Percentiles rank a stretch among this genome's conserved stretches.
Conservation (phyloP, 1,140 invertebrate species). For the Aphelinus certus region DNA sequence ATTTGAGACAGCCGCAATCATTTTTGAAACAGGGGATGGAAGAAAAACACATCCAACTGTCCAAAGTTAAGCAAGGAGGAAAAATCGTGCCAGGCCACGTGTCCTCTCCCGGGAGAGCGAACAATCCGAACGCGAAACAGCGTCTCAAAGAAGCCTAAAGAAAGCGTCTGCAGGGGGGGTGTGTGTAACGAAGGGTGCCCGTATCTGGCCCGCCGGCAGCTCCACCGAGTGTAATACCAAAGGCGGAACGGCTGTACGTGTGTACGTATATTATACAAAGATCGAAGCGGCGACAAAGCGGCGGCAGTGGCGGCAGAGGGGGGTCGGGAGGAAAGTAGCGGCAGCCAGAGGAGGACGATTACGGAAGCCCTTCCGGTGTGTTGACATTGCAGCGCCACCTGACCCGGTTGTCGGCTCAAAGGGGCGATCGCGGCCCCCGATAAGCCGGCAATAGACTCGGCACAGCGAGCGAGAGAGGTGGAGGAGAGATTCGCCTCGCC, state of each 20-base stretch:
- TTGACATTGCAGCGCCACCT: constrained; percentile 54
- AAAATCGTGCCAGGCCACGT: too few species aligned
- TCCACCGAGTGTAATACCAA: background rate
- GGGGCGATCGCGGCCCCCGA: constrained; percentile 52
- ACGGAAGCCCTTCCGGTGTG: constrained; percentile 49
- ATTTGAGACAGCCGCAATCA: too few species aligned
- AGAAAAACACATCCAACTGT: too few species aligned
- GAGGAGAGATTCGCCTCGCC: too few species aligned
- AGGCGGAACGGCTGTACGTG: background rate
- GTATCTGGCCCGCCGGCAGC: background rate
- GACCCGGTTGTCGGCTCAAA: constrained; percentile 55
- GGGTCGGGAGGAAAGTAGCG: too few species aligned
- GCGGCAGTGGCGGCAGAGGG: too few species aligned
- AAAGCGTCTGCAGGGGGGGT: background rate
- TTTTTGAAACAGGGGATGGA: too few species aligned
- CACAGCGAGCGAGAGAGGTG: background rate
- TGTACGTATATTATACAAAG: background rate
- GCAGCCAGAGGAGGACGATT: constrained; percentile 44
- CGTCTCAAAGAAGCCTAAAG: background rate
- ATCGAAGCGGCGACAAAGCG: constrained; percentile 1
- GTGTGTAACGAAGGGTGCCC: background rate
- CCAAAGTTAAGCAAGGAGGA: too few species aligned
- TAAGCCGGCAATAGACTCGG: constrained; percentile 53
- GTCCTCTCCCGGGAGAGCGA: too few species aligned
- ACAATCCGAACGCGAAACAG: background rate